These are phyloP conservation scores for Lycocorax pyrrhopterus DNA, from an alignment of 2,113 vertebrate genomes.

Conservation along the genomic window DNA sequence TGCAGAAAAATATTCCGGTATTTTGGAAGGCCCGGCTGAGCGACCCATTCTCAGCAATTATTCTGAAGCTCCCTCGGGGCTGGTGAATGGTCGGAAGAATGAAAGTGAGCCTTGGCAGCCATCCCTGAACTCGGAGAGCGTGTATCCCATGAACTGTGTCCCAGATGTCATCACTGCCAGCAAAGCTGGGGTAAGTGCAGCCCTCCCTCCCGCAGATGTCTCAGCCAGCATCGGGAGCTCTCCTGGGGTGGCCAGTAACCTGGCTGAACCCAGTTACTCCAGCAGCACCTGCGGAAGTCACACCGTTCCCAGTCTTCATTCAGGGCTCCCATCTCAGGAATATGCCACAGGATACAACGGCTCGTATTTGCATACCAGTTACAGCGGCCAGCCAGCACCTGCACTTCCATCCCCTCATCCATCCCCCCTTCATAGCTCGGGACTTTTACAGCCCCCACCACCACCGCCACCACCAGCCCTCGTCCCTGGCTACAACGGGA, in stretches of 20 bases:
- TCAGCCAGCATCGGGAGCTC: slow-evolving; percentile 93
- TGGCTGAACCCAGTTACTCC: slow-evolving; percentile 93
- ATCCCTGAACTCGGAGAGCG: slow-evolving; percentile 81
- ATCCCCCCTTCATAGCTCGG: slow-evolving; percentile 92
- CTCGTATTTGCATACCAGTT: slow-evolving; percentile 94
- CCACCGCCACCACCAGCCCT: slow-evolving; percentile 84
- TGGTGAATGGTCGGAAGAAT: slow-evolving; percentile 93
- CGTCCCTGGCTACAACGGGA: slow-evolving; percentile 93
- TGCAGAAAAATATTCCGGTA: slow-evolving; percentile 98
- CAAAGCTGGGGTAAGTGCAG: slow-evolving; percentile 91
- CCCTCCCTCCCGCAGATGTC: slow-evolving; percentile 90
- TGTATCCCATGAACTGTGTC: slow-evolving; percentile 97
- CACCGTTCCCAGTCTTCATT: slow-evolving; percentile 88
- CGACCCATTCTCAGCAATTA: slow-evolving; percentile 92
- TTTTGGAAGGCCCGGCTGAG: slow-evolving; percentile 91
- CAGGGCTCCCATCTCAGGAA: slow-evolving; percentile 97
- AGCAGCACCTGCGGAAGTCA: slow-evolving; percentile 96
- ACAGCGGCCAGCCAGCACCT: slow-evolving; percentile 89
- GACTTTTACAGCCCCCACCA: slow-evolving; percentile 89
- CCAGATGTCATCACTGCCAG: slow-evolving; percentile 92
- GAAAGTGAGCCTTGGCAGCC: slow-evolving; percentile 94
- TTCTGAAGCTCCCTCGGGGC: slow-evolving; percentile 83
- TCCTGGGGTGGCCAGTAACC: slow-evolving; percentile 90
- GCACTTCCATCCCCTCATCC: slow-evolving; percentile 94
- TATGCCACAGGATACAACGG: slow-evolving; percentile 93